These are phyloP conservation scores for Toxotes lorentzi DNA, from an alignment of 2,797 vertebrate genomes.

Conservation along the genomic window DNA sequence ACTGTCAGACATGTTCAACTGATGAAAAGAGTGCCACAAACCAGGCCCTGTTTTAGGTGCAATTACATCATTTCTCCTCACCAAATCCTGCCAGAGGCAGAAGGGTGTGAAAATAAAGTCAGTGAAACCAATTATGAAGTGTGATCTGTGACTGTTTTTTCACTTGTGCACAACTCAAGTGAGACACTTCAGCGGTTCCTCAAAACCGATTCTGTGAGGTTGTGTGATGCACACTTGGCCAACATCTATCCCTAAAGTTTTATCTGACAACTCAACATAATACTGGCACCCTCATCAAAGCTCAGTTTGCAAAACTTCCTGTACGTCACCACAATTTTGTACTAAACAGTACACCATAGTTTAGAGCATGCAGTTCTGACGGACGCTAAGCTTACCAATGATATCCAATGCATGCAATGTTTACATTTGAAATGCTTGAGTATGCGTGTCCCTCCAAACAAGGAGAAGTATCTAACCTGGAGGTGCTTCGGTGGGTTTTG, in stretches of 20 bases:
- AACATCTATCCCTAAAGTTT: background rate
- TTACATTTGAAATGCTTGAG: background rate
- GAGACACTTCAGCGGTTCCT: background rate
- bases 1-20: background rate
- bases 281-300: background rate
- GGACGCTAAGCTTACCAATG: background rate
- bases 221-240: background rate
- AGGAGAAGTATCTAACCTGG: conserved; percentile 68
- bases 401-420: background rate
- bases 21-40: background rate
- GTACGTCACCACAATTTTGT: background rate
- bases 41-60: background rate
- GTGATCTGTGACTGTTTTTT: background rate
- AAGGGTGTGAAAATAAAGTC: background rate
- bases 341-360: background rate
- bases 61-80: background rate
- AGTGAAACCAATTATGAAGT: background rate
- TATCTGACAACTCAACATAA: background rate
- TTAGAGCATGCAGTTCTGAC: background rate
- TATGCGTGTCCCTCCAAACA: background rate
- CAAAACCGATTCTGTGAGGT: background rate
- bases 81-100: background rate
- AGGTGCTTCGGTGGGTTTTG: conserved; percentile 21
- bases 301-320: background rate
- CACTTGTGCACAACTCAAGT: background rate